Conservation (phyloP, 2,797 vertebrate genomes). For the Hypotaenidia okinawae region DNA sequence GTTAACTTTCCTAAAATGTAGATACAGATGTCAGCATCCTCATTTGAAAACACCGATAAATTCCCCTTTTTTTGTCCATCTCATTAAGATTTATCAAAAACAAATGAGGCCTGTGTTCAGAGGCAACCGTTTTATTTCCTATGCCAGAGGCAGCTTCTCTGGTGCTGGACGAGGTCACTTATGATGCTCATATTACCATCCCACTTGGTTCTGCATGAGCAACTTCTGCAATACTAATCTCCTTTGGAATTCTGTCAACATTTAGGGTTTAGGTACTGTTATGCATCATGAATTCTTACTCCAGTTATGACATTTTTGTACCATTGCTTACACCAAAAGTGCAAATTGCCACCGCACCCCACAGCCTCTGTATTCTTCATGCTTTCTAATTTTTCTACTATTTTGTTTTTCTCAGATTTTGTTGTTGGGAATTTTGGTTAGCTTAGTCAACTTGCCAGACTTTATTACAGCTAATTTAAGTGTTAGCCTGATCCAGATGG, state of each 20-base stretch:
- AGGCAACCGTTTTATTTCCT: slow-evolving; percentile 21
- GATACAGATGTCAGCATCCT: not conserved
- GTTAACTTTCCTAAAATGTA: not conserved
- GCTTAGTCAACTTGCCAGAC: not conserved
- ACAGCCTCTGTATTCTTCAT: not conserved
- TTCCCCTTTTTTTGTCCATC: not conserved
- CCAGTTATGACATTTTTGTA: not conserved
- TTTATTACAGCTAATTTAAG: slow-evolving; percentile 26
- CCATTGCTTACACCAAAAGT: not conserved
- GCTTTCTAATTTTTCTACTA: not conserved
- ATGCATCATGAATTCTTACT: not conserved
- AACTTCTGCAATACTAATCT: slow-evolving; percentile 3
- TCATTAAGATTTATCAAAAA: not conserved
- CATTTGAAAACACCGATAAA: not conserved
- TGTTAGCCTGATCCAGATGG: slow-evolving; percentile 33
- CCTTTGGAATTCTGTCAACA: not conserved
- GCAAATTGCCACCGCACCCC: not conserved
- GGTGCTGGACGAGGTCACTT: slow-evolving; percentile 21
- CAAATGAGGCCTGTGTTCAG: not conserved
- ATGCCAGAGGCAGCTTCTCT: not conserved
- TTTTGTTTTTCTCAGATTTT: not conserved
- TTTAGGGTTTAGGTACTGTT: not conserved
- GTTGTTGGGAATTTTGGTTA: not conserved
- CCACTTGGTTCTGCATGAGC: slow-evolving; percentile 10
- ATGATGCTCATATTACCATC: slow-evolving; percentile 12